A percentile compares a stretch with the other conserved stretches of the same genome.
Conservation (phyloP, 1,140 invertebrate species). For the Glossosoma conforme region DNA sequence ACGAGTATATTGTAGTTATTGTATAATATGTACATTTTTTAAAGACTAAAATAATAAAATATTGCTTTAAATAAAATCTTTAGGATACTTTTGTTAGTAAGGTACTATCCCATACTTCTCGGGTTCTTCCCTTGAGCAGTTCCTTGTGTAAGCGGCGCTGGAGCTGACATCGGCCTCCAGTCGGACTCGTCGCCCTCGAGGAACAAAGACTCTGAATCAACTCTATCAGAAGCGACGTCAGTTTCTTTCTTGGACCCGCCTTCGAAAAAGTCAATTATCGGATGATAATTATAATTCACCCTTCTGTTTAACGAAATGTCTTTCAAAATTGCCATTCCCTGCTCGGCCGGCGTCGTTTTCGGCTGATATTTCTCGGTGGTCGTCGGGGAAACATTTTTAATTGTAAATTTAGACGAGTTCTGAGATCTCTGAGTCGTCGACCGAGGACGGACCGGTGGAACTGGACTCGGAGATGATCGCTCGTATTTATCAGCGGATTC, state of each 20-base stretch:
- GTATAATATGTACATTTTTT: too few relatives aligned
- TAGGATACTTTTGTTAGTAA: too few relatives aligned
- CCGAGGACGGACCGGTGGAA: slow-evolving; percentile 36
- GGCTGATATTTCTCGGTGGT: slow-evolving; percentile 15
- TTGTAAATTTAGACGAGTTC: slow-evolving; percentile 28
- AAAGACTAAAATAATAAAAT: too few relatives aligned
- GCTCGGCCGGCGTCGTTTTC: slow-evolving; percentile 16
- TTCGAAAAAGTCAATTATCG: slow-evolving; percentile 78
- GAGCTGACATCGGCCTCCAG: slow-evolving; percentile 46
- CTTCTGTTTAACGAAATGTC: slow-evolving; percentile 40
- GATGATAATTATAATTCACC: slow-evolving; percentile 80
- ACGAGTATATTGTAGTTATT: too few relatives aligned
- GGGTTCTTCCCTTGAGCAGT: too few relatives aligned
- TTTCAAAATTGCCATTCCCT: slow-evolving; percentile 13
- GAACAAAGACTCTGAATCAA: slow-evolving; percentile 37
- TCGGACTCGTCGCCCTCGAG: slow-evolving; percentile 37
- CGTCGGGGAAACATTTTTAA: slow-evolving; percentile 10
- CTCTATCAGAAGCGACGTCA: slow-evolving; percentile 39
- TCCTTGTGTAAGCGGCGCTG: too few relatives aligned
- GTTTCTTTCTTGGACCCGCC: slow-evolving; percentile 36
- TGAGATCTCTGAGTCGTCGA: slow-evolving; percentile 34
- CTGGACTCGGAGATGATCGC: slow-evolving; percentile 31
- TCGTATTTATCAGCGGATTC: slow-evolving; percentile 38
- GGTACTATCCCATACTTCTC: too few relatives aligned
- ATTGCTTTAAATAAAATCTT: too few relatives aligned